Base-by-base conservation (phyloP, 2,888 invertebrate species). In the Poecilobothrus nobilitatus region DNA sequence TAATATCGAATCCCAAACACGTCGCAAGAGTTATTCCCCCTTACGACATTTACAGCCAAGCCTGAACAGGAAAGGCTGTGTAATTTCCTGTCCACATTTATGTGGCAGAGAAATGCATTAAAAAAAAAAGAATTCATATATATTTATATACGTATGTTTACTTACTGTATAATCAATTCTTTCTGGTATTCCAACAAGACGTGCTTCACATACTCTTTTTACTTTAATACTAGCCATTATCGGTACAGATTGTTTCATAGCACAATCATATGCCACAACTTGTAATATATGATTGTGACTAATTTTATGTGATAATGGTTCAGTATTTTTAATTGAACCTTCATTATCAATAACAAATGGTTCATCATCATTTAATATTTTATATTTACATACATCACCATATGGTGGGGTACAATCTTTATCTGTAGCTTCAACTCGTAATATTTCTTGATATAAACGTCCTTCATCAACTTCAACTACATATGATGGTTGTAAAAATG, bases 161-260 rank as follows among this genome's bases (percentile, higher is more conserved):
- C 76, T 74, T 74, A 81, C 81, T 64, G 78, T 78, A 69, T 81
- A 82, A 72, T 82, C 82, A 66, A 82, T 81, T 53, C 81, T 77
- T 67, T 81, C 81, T 4, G 82, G 78, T 73, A 83, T 79, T 86
- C 92, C 91, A 82, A 89, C 87, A 87, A 92, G 91, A 15, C 90
- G 91, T 1, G 90, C 86, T 69, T 88, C 87, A 81, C 93, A 93
- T 62, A 90, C 88, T 73, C 91, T 87, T 78, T 90, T 89, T 73
- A 97, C 94, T 82, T 95, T 94, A 80, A 99, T 91, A 77, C 96
- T 98, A 76, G 99, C 95, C 89, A 97, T 92, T 67, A 95, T 94
- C 0, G 97, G 95, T 1, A 92, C 87, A 0, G 96, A 96, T 79
- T 91, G 90, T 79, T 93, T 91, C 92, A 95, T 95, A 66, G 96